Evolutionary conservation across 2,797 vertebrate species (phyloP), one percentile per base, ranked within the genome.

Genomic region (Phataginus tetradactyla): DNA sequence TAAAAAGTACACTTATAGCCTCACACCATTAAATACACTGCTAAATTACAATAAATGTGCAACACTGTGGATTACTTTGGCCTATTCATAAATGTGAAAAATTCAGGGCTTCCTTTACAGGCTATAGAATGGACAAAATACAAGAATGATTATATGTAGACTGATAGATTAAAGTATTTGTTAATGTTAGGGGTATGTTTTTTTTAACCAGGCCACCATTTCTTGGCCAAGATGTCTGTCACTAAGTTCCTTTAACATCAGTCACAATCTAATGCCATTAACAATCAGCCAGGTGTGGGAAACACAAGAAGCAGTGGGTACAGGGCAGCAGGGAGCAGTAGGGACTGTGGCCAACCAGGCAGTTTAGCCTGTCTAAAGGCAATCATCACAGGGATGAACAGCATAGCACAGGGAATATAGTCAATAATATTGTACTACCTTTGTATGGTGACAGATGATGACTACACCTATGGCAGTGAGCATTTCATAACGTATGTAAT

Each of bases 21-120:
- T 59, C 69, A 79, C 71, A 68, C 42, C 49, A 88, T 37, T 37
- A 91, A 96, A 55, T n/a, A 78, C 10, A 39, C 8, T 45, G 53
- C n/a, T 71, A 72, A 95, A 86, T 45, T 45, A 92, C 29, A 97
- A 74, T 74, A 90, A 86, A 72, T 81, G 45, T 63, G 34, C 27
- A 27, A 51, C 63, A 72, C 4, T 87, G 23, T 85, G 23, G 57
- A 84, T 37, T 51, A 51, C 32, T 92, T 23, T 91, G 64, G 59
- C 27, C 27, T 90, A 42, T 75, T 84, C 29, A 84, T 34, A 89
- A 94, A 83, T 21, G 29, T 77, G 57, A 32, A 93, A 85, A 91
- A 57, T 64, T 79, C 10, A 95, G 39, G 32, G 34, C 61, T 91
- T 94, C 55, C 39, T 83, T 9, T 86, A 15, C 61, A 91, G 18